A percentile compares a stretch with the other conserved stretches of the same genome.
phyloP scores from a whole-genome alignment of 1,140 invertebrate species.

The Lethocerus indicus region DNA sequence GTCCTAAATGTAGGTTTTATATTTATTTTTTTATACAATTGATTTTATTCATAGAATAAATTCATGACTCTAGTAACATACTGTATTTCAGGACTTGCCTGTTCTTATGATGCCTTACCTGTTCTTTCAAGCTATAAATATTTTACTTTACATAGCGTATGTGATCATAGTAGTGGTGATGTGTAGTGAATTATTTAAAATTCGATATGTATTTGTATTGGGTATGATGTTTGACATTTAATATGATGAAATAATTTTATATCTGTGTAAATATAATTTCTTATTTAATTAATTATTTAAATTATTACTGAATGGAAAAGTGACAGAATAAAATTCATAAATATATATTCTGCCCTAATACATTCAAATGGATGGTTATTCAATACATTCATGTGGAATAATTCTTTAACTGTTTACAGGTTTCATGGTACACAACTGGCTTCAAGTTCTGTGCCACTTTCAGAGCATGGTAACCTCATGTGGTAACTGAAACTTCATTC shows the following conservation, averaged over 20 bases:
- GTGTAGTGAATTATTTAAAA: not conserved
- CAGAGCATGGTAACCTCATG: not conserved
- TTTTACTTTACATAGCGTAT: not conserved
- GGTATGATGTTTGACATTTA: not conserved
- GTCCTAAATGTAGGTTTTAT: not conserved
- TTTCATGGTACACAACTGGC: constrained; percentile 5
- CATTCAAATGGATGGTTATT: not conserved
- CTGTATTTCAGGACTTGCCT: not conserved
- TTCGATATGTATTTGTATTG: not conserved
- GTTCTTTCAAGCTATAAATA: not conserved
- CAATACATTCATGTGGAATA: not conserved
- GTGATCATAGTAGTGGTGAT: not conserved
- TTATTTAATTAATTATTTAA: not conserved
- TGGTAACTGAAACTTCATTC: not conserved
- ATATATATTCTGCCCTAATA: not conserved
- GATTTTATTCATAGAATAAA: not conserved
- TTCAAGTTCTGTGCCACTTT: constrained; percentile 2
- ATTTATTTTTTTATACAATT: no score
- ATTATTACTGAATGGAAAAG: not conserved
- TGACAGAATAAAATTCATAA: not conserved
- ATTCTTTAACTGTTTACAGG: not conserved
- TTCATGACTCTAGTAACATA: not conserved
- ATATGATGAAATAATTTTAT: not conserved
- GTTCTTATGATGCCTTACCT: constrained; percentile 3
- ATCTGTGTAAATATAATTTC: not conserved